These are phyloP conservation scores for Drosophila sproati DNA, from an alignment of 1,140 invertebrate species.

Conservation along the genomic window DNA sequence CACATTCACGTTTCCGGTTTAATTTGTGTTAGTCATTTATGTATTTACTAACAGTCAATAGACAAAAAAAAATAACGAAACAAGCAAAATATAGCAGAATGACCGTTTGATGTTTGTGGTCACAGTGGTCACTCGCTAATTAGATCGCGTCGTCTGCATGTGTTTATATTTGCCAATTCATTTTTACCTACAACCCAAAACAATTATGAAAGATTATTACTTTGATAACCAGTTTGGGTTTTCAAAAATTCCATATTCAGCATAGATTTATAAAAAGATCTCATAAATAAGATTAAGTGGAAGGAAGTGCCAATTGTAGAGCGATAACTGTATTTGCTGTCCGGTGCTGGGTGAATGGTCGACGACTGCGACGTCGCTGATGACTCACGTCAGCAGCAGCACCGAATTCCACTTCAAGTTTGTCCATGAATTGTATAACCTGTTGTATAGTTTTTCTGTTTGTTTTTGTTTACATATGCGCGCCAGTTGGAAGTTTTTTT, in stretches of 20 bases:
- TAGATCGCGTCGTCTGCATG: neutral
- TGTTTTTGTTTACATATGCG: slow-evolving; percentile 75
- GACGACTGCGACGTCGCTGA: slow-evolving; percentile 9
- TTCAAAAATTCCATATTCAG: neutral
- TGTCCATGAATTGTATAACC: slow-evolving; percentile 81
- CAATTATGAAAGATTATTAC: neutral
- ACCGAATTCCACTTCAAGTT: slow-evolving; percentile 53
- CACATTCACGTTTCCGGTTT: slow-evolving; percentile 38
- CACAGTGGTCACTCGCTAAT: neutral
- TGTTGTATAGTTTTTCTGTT: slow-evolving; percentile 69
- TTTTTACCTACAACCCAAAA: too few relatives aligned
- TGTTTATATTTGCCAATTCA: too few relatives aligned
- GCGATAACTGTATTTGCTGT: slow-evolving; percentile 15
- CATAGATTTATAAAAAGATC: too few relatives aligned
- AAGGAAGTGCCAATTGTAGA: neutral
- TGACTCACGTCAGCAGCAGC: slow-evolving; percentile 38
- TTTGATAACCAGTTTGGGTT: neutral
- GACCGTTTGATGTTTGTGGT: slow-evolving; percentile 40
- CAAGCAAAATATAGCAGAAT: slow-evolving; percentile 19
- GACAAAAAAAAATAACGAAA: slow-evolving; percentile 9
- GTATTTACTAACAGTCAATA: slow-evolving; percentile 4
- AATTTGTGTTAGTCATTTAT: slow-evolving; percentile 38
- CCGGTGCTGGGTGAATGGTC: slow-evolving; percentile 35
- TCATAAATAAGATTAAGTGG: too few relatives aligned
- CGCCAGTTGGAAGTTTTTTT: slow-evolving; percentile 66